Percentiles rank a stretch among this genome's conserved stretches.
Conservation (phyloP, 2,888 invertebrate genomes). For the Hedya salicella region DNA sequence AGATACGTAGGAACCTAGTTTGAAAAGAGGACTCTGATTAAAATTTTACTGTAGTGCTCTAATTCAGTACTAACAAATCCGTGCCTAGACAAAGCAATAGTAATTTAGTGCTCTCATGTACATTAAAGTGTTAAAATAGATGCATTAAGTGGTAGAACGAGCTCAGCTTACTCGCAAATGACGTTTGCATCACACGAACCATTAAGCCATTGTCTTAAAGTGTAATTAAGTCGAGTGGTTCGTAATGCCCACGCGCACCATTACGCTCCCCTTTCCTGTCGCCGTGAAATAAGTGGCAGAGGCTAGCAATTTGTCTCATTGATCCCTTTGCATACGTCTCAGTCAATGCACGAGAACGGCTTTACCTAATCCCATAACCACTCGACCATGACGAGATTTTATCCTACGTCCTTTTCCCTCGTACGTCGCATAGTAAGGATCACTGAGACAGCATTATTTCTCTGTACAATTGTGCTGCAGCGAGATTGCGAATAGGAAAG, state of each 20-base stretch:
- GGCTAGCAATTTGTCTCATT: slow-evolving; percentile 78
- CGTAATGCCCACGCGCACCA: slow-evolving; percentile 74
- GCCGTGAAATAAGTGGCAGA: slow-evolving; percentile 74
- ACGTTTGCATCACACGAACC: slow-evolving; percentile 38
- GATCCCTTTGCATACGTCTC: slow-evolving; percentile 81
- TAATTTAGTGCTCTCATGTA: not conserved
- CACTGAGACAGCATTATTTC: slow-evolving; percentile 23
- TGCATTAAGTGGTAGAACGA: slow-evolving; percentile 8
- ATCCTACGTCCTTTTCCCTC: slow-evolving; percentile 20
- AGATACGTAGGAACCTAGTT: too few relatives aligned
- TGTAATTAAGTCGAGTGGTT: slow-evolving; percentile 62
- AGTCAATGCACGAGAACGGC: slow-evolving; percentile 68
- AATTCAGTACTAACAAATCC: not conserved
- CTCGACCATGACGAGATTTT: slow-evolving; percentile 36
- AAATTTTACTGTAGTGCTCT: too few relatives aligned
- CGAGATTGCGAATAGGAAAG: slow-evolving; percentile 45
- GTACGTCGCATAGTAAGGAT: not conserved
- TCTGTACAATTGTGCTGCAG: slow-evolving; percentile 15
- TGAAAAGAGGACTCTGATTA: too few relatives aligned
- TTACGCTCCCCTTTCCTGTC: slow-evolving; percentile 53
- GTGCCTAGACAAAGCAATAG: not conserved
- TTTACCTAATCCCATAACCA: slow-evolving; percentile 40
- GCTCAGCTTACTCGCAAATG: slow-evolving; percentile 6
- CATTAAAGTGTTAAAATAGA: not conserved
- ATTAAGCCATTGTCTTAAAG: slow-evolving; percentile 55